Percentiles rank a stretch among this genome's conserved stretches.
These are phyloP conservation scores for Trichopria drosophilae DNA, from an alignment of 2,888 invertebrate genomes.

Conservation along the genomic window DNA sequence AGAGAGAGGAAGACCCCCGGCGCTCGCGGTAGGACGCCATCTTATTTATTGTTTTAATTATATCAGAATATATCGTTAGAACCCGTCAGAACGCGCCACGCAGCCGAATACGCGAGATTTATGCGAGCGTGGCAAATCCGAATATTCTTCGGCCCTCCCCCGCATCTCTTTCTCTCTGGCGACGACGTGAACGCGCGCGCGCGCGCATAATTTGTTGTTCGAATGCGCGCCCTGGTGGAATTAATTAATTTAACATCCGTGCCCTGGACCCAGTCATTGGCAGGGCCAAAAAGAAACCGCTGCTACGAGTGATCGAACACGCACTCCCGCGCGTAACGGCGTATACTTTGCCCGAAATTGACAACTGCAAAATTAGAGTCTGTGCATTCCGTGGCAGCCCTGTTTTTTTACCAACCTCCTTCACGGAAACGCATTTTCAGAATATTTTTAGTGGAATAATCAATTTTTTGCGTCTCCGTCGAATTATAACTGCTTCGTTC, in stretches of 20 bases:
- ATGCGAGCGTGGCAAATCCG: constrained; percentile 27
- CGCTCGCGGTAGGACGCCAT: constrained; percentile 57
- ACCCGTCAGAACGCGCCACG: constrained; percentile 52
- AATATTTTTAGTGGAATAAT: too few relatives aligned
- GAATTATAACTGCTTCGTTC: too few relatives aligned
- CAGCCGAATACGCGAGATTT: constrained; percentile 53
- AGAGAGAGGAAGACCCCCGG: constrained; percentile 49
- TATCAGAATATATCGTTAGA: constrained; percentile 60
- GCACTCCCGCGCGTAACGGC: too few relatives aligned
- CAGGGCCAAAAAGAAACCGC: constrained; percentile 7
- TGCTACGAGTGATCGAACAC: too few relatives aligned
- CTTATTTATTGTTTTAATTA: constrained; percentile 60
- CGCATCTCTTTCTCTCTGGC: constrained; percentile 25
- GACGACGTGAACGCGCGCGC: constrained; percentile 39
- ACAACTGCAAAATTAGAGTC: too few relatives aligned
- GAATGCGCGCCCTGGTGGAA: constrained; percentile 42
- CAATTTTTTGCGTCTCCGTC: too few relatives aligned
- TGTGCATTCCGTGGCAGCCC: too few relatives aligned
- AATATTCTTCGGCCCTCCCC: constrained; percentile 27
- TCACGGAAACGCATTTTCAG: too few relatives aligned
- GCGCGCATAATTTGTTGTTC: constrained; percentile 52
- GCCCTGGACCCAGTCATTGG: constrained; percentile 18
- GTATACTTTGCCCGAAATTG: too few relatives aligned
- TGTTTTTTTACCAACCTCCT: too few relatives aligned
- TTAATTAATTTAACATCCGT: constrained; percentile 46